A percentile compares a stretch with the other conserved stretches of the same genome.
These are phyloP conservation scores for Grammomys dolichurus DNA, from an alignment of 2,113 vertebrate genomes.

Conservation along the genomic window DNA sequence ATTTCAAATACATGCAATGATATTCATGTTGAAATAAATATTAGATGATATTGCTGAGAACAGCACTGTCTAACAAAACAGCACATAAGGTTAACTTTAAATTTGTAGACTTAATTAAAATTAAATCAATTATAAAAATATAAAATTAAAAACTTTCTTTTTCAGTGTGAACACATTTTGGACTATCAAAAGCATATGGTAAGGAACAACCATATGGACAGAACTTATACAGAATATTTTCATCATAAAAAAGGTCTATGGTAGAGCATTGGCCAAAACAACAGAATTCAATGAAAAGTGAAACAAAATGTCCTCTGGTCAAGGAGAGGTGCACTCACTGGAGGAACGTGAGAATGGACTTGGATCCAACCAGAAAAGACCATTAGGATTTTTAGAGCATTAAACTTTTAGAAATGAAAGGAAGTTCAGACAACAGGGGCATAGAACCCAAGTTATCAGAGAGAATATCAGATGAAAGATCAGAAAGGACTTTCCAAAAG, in stretches of 20 bases:
- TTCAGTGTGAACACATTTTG: background rate
- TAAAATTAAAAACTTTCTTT: slow-evolving; percentile 16
- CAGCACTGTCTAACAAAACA: background rate
- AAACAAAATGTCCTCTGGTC: background rate
- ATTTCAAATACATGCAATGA: background rate
- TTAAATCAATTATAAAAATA: background rate
- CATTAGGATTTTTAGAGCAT: background rate
- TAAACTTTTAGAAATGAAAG: background rate
- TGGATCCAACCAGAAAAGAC: background rate
- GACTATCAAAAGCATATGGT: background rate
- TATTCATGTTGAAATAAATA: background rate
- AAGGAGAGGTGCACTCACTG: background rate
- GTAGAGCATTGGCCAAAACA: background rate
- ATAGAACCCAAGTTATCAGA: background rate
- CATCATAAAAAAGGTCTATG: background rate
- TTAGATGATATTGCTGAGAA: background rate
- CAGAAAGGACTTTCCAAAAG: background rate
- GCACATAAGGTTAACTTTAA: background rate
- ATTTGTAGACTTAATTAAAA: background rate
- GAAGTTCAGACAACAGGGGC: background rate
- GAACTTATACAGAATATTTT: background rate
- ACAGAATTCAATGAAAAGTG: background rate
- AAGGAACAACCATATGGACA: background rate
- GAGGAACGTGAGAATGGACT: background rate
- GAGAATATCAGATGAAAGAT: background rate